These are phyloP conservation scores for Drosophila auraria DNA, from an alignment of 1,140 invertebrate species.

Conservation along the genomic window DNA sequence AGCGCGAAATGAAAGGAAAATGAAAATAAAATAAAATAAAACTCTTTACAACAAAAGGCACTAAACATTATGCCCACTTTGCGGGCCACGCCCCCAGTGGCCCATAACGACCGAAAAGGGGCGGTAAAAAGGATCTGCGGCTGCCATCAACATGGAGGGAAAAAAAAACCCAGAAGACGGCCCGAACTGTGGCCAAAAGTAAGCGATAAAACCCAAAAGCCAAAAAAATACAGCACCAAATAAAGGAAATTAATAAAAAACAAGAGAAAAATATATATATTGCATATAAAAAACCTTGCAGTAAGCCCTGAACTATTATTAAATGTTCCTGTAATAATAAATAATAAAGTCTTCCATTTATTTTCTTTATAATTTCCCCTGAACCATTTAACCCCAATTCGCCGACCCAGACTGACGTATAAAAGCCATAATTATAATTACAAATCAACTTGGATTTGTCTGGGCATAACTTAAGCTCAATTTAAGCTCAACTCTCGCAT, in stretches of 20 bases:
- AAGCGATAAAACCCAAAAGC: conserved; percentile 33
- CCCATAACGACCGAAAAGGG: conserved; percentile 15
- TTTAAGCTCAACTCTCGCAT: conserved; percentile 26
- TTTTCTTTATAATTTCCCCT: background rate
- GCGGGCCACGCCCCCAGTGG: conserved; percentile 38
- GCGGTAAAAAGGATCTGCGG: conserved; percentile 14
- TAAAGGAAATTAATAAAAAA: conserved; percentile 4
- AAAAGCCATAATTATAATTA: background rate
- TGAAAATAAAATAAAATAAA: conserved; percentile 54
- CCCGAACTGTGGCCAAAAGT: conserved; percentile 22
- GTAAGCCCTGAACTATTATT: background rate
- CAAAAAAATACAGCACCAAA: conserved; percentile 7
- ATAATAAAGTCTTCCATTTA: background rate
- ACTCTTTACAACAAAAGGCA: conserved; percentile 80
- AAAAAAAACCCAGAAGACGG: conserved; percentile 6
- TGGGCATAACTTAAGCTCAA: conserved; percentile 23
- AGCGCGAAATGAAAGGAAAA: conserved; percentile 35
- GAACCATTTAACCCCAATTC: conserved; percentile 39
- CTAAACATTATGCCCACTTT: conserved; percentile 76
- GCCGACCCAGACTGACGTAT: background rate
- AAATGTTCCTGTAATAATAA: too few relatives aligned
- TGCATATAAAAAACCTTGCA: background rate
- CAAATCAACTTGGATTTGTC: conserved; percentile 26
- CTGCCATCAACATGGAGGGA: conserved; percentile 28
- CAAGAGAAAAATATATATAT: background rate